Evolutionary conservation across 2,888 invertebrate genomes (phyloP).

Genomic region (Cantharis rustica): DNA sequence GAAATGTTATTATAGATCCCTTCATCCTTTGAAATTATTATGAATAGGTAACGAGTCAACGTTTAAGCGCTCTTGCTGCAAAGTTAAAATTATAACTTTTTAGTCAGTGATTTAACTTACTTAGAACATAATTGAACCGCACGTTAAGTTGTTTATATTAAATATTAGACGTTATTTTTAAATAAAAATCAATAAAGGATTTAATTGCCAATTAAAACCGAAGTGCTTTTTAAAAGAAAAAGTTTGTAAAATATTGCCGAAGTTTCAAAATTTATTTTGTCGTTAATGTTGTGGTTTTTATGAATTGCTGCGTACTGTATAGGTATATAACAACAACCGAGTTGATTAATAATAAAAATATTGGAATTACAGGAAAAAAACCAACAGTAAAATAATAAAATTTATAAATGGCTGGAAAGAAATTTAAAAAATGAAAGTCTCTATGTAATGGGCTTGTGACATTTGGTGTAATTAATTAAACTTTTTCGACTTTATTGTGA

Average conservation of each 20-base stretch:
- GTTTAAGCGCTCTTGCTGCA: neutral
- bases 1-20: no score
- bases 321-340: neutral
- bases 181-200: neutral
- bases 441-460: neutral
- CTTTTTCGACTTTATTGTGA: neutral
- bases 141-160: neutral
- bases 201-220: neutral
- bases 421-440: neutral
- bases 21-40: no score
- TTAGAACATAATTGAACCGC: neutral
- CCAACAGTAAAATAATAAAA: neutral
- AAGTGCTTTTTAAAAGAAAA: neutral
- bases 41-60: no score
- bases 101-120: neutral
- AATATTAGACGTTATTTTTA: neutral
- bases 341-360: neutral
- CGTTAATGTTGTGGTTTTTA: neutral
- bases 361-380: neutral
- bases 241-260: neutral
- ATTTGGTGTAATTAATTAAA: neutral
- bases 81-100: neutral
- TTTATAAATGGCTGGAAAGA: neutral
- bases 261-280: neutral
- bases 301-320: neutral